Evolutionary conservation across 1,140 invertebrate genomes (phyloP).

Genomic region (Planococcus citri): DNA sequence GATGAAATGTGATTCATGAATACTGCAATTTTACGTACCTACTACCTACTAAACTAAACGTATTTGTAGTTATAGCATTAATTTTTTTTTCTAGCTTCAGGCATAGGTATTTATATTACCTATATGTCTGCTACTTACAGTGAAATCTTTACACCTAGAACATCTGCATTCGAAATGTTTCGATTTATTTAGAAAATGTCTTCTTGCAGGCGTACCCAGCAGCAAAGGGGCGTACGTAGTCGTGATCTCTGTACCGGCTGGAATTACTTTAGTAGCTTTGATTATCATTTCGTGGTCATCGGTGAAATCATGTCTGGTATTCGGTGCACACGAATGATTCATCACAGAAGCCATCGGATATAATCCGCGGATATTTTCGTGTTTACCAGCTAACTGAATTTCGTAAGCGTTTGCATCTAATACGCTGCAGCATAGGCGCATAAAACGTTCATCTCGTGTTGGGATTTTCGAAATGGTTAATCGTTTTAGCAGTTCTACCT

Average conservation of each 20-base stretch:
- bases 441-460: conserved; percentile 44
- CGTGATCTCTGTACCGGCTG: conserved; percentile 50
- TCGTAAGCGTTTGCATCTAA: conserved; percentile 66
- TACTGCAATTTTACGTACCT: too few species aligned
- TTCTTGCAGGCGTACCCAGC: conserved; percentile 54
- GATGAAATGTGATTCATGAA: too few species aligned
- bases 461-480: conserved; percentile 37
- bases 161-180: conserved; percentile 65
- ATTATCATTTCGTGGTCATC: conserved; percentile 44
- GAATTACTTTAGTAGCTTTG: conserved; percentile 47
- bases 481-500: conserved; percentile 41
- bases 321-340: conserved; percentile 62
- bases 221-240: conserved; percentile 57
- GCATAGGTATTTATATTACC: too few species aligned
- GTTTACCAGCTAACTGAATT: conserved; percentile 32
- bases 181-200: conserved; percentile 49
- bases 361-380: conserved; percentile 43
- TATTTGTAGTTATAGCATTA: too few species aligned
- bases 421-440: conserved; percentile 44
- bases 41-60: too few species aligned
- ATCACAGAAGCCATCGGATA: conserved; percentile 58
- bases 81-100: too few species aligned
- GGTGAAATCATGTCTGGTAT: conserved; percentile 53
- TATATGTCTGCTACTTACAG: conserved; percentile 34
- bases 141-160: conserved; percentile 52